These are phyloP conservation scores for Leucophenga varia DNA, from an alignment of 1,140 invertebrate species.

Conservation along the genomic window DNA sequence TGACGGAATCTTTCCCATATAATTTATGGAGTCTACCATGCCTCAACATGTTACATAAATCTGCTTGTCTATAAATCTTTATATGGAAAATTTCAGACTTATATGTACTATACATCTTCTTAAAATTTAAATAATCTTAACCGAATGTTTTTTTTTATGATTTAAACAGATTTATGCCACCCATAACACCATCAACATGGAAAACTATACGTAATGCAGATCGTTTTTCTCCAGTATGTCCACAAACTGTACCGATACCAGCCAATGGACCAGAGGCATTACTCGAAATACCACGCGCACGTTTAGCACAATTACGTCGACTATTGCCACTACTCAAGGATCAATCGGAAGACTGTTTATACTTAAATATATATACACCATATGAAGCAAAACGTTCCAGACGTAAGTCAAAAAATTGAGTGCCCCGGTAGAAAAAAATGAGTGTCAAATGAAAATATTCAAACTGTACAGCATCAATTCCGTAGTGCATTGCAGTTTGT, in stretches of 20 bases:
- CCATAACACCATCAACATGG: conserved; percentile 88
- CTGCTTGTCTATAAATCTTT: too few relatives aligned
- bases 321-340: conserved; percentile 80
- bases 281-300: conserved; percentile 73
- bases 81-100: too few relatives aligned
- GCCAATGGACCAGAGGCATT: conserved; percentile 72
- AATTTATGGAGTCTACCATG: too few relatives aligned
- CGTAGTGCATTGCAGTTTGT: conserved; percentile 92
- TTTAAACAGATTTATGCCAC: conserved; percentile 93
- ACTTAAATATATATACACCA: conserved; percentile 94
- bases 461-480: conserved; percentile 70
- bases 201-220: conserved; percentile 78
- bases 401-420: conserved; percentile 45
- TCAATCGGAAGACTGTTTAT: conserved; percentile 96
- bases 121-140: too few relatives aligned
- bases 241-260: conserved; percentile 75
- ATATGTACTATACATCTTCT: too few relatives aligned
- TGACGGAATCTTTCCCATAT: too few relatives aligned
- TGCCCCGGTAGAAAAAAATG: background rate
- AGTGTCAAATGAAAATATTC: background rate
- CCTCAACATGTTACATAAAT: too few relatives aligned
- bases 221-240: conserved; percentile 83
- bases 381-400: conserved; percentile 36
- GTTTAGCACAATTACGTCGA: conserved; percentile 78
- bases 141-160: too few relatives aligned